phyloP scores from a whole-genome alignment of 1,140 invertebrate species.

The Diorhabda elongata region DNA sequence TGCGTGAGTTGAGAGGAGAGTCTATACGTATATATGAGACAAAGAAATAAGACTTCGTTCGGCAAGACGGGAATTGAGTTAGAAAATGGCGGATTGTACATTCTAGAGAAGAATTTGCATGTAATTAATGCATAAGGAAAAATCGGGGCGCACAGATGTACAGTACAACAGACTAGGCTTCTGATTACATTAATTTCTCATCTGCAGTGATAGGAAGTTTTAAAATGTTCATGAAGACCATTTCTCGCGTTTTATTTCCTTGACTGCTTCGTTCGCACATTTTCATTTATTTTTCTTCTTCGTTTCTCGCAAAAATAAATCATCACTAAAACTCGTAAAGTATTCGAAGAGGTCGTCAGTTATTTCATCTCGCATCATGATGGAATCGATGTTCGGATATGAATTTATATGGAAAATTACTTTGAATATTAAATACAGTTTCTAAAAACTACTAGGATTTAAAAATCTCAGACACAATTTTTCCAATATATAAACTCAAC shows the following conservation, averaged over 20 bases:
- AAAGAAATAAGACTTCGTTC: slow-evolving; percentile 43
- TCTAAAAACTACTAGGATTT: too few species aligned
- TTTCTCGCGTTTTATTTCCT: not conserved
- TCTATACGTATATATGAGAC: slow-evolving; percentile 47
- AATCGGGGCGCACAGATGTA: slow-evolving; percentile 41
- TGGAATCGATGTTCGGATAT: too few species aligned
- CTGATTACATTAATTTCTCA: slow-evolving; percentile 35
- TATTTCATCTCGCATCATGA: too few species aligned
- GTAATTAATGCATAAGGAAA: slow-evolving; percentile 48
- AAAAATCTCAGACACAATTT: too few species aligned
- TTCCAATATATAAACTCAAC: too few species aligned
- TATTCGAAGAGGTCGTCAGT: too few species aligned
- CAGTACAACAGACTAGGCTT: slow-evolving; percentile 26
- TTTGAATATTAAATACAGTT: too few species aligned
- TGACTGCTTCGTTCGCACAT: too few species aligned
- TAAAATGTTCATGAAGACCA: slow-evolving; percentile 15
- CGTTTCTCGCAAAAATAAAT: too few species aligned
- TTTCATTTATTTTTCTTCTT: too few species aligned
- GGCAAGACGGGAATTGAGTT: slow-evolving; percentile 43
- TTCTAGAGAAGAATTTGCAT: slow-evolving; percentile 47
- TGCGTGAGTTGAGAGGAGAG: slow-evolving; percentile 47
- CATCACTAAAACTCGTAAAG: too few species aligned
- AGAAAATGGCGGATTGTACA: slow-evolving; percentile 47
- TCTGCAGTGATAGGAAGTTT: slow-evolving; percentile 27
- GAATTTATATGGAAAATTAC: too few species aligned